Base-by-base conservation (phyloP, 2,113 vertebrate genomes). In the Butorides virescens region DNA sequence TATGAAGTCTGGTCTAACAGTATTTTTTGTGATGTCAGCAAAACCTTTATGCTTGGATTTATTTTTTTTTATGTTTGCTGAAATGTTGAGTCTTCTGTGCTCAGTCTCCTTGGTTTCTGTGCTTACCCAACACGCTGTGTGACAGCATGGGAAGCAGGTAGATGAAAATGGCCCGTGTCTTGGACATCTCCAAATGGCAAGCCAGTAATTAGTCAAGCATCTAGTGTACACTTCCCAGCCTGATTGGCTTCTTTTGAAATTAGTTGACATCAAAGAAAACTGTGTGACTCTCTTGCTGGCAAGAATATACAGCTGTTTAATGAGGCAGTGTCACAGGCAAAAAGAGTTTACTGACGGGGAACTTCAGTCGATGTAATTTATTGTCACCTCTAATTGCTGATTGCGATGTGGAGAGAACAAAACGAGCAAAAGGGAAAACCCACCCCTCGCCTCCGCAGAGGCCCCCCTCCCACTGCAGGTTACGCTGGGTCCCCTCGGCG, bases 61-160 rank as follows among this genome's bases (percentile, higher is more conserved):
- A 50, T 39, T 53, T 49, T 70, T 56, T 27, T 37, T 3, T 39
- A 15, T 3, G 3, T 80, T 92, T 86, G 36, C 58, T 44, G 49
- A 56, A 66, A 46, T 1, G 2, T 53, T 42, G 56, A 59, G 18
- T 10, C 18, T 14, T 66, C 37, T 20, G 11, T 47, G 34, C 58
- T 71, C 20, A 11, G 42, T 16, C 29, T 55, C 37, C 10, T 58
- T 49, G 27, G 22, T 78, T 66, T 70, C 63, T 86, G 67, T 30
- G 11, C n/a, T 88, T 77, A 17, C 13, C n/a, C 27, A 15, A 7
- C 1, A 0, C 29, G 7, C 27, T 56, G 2, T 11, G 34, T 49
- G 53, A 50, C 29, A 5, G 1, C 49, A 16, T 47, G 59, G 50
- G 81, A 68, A 76, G n/a, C 15, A 20, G 22, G 32, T 37, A 62